These are phyloP conservation scores for Poecilia latipinna DNA, from an alignment of 2,113 vertebrate species.

Conservation along the genomic window DNA sequence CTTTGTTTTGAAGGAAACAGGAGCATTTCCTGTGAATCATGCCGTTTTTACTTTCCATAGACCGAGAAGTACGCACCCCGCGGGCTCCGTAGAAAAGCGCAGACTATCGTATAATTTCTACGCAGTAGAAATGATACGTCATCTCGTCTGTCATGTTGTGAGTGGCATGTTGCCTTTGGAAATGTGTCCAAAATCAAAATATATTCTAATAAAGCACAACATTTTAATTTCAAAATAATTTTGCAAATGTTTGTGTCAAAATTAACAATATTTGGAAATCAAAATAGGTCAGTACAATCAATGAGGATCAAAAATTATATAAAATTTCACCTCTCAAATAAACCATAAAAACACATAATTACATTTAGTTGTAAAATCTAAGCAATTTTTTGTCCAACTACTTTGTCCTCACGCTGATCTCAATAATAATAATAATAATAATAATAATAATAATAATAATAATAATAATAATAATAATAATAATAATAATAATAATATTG, in stretches of 20 bases:
- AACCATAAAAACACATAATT: too few relatives aligned
- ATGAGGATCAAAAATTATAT: too few relatives aligned
- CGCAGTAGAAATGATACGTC: not conserved
- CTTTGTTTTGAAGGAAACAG: not conserved
- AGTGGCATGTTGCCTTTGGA: not conserved
- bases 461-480: too few relatives aligned
- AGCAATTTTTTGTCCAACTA: too few relatives aligned
- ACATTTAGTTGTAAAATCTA: too few relatives aligned
- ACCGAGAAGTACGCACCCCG: not conserved
- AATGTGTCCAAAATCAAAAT: not conserved
- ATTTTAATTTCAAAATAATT: not conserved
- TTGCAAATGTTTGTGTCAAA: too few relatives aligned
- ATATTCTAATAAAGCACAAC: not conserved
- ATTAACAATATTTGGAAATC: not conserved
- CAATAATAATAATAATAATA: too few relatives aligned
- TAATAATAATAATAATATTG: too few relatives aligned
- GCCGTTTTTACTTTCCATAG: not conserved
- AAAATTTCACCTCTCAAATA: too few relatives aligned
- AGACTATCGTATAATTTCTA: not conserved
- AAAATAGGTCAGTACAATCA: not conserved
- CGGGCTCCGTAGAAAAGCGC: too few relatives aligned
- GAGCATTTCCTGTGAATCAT: not conserved
- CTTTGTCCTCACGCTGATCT: too few relatives aligned
- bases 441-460: too few relatives aligned
- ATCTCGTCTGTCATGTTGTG: not conserved